Percentiles rank a stretch among this genome's conserved stretches.
Conservation (phyloP, 2,113 vertebrate genomes). For the Donacobius atricapilla region DNA sequence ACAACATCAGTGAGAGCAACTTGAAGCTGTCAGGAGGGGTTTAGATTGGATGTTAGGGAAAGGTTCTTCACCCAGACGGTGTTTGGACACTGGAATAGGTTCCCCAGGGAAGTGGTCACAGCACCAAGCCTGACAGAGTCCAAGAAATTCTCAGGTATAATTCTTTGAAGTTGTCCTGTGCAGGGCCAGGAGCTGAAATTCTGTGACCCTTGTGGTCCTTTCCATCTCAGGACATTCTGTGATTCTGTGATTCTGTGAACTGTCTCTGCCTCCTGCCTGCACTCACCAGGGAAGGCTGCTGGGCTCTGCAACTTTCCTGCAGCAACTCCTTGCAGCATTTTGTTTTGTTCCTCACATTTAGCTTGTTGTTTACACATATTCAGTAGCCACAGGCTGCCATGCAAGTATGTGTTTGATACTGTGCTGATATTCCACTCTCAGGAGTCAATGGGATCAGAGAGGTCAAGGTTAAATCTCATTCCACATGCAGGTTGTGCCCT, state of each 20-base stretch:
- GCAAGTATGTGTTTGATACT: not conserved
- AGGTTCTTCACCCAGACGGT: not conserved
- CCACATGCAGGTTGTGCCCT: not conserved
- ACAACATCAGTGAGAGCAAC: not conserved
- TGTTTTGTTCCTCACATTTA: not conserved
- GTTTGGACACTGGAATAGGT: not conserved
- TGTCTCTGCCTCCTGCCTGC: not conserved
- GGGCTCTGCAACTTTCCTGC: not conserved
- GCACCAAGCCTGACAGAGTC: not conserved
- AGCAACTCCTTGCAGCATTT: not conserved
- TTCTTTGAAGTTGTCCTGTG: not conserved
- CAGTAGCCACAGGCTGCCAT: not conserved
- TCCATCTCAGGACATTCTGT: not conserved
- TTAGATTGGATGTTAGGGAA: not conserved
- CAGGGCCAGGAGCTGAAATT: not conserved
- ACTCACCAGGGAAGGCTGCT: not conserved
- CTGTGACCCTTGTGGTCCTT: not conserved
- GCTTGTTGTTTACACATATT: not conserved
- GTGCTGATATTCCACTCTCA: accelerated
- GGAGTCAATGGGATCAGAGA: not conserved
- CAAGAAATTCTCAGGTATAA: not conserved
- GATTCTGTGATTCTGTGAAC: not conserved
- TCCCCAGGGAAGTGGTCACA: not conserved
- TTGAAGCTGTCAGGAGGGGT: not conserved
- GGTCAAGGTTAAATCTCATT: not conserved